Percentiles rank a stretch among this genome's conserved stretches.
Conservation (phyloP, 2,113 vertebrate species). For the Sialia sialis region DNA sequence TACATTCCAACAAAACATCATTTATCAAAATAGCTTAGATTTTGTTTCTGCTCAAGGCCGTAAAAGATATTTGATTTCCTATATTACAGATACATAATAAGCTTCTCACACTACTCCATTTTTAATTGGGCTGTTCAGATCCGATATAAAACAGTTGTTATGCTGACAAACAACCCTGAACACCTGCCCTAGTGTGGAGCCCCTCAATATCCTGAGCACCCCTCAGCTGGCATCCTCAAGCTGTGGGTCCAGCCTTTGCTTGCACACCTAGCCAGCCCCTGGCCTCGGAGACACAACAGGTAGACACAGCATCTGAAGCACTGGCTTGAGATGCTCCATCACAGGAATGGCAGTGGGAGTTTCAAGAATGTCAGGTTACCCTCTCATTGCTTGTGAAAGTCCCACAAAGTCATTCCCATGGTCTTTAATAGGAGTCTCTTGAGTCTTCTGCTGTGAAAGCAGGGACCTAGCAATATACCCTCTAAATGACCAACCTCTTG, state of each 20-base stretch:
- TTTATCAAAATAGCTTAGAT: background rate
- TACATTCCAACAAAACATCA: background rate
- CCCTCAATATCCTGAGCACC: background rate
- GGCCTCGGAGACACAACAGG: background rate
- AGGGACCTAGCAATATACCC: background rate
- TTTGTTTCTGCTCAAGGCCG: background rate
- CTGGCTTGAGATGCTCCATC: slow-evolving; percentile 24
- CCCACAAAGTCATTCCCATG: slow-evolving; percentile 48
- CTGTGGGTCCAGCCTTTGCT: background rate
- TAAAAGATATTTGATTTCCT: background rate
- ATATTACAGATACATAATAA: background rate
- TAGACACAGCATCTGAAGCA: background rate
- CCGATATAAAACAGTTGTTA: rapidly evolving
- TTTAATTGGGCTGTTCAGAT: background rate
- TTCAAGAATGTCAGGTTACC: background rate
- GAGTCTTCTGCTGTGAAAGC: background rate
- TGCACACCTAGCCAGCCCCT: rapidly evolving
- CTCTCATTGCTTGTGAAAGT: background rate
- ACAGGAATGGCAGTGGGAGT: slow-evolving; percentile 27
- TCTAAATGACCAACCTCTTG: slow-evolving; percentile 28
- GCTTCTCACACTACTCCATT: background rate
- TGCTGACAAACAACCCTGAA: background rate
- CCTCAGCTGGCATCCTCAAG: rapidly evolving
- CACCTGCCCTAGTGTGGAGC: background rate
- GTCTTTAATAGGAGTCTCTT: slow-evolving; percentile 60